Base-by-base conservation (phyloP, 1,140 invertebrate genomes). In the Homarus americanus region DNA sequence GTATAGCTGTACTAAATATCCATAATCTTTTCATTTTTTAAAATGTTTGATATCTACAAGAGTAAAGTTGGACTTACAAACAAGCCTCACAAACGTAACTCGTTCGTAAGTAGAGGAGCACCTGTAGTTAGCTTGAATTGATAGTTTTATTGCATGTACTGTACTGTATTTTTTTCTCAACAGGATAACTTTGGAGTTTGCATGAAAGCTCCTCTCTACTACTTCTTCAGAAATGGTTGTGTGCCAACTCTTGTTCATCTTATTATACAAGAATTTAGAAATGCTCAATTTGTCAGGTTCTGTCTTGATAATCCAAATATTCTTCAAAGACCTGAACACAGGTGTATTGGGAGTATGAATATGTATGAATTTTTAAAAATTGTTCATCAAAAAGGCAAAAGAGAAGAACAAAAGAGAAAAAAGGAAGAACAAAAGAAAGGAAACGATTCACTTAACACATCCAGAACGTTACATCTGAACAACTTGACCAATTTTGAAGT, bases 221-320 rank as follows among this genome's bases (percentile, higher is more conserved):
- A 63, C 20, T 63, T 63, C 58, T 63, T 63, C 24, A 63, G 58
- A 63, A 63, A 63, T 63, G 58, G 58, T 63, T 63, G 58, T 24
- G 58, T 63, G 58, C 58, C 58, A 63, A 20, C 58, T 63, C 58
- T 63, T 2, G 15, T 20, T 5, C 0, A 0, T 20, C 4, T 63
- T 9, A 20, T 63, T 24, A 24, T 63, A 9, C 15, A 24, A 24
- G 15, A 10, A 20, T 63, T 63, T 4, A 2, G 24, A 63, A 0
- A 10, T 63, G 15, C 58, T 24, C 15, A 3, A 5, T 24, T 20
- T 63, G 58, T 63, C 58, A 63, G 44, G 15, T 49, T 7, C 12
- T 49, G 5, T 15, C 44, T 63, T 63, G 17, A 2, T 49, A 10
- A 10, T 1, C 2, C 15, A 20, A 63, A 63, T 4, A 24, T 4